These are phyloP conservation scores for Calonectris borealis DNA, from an alignment of 2,113 vertebrate species.

Conservation along the genomic window DNA sequence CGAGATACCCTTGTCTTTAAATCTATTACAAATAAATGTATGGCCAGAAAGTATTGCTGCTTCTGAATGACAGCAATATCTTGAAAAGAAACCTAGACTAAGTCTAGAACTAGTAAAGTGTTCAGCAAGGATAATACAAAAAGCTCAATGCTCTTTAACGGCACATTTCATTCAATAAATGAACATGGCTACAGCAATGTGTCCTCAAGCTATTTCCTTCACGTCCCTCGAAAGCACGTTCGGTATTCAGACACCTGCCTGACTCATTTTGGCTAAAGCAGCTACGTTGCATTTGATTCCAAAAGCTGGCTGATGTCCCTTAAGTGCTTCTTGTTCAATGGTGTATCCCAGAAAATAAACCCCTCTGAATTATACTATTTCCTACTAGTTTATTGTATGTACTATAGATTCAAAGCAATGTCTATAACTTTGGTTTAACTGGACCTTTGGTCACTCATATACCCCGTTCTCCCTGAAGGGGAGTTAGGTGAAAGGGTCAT, in stretches of 20 bases:
- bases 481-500: neutral
- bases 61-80: neutral
- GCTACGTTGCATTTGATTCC: neutral
- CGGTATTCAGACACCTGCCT: neutral
- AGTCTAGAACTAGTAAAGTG: neutral
- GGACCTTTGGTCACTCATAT: neutral
- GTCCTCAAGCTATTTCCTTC: neutral
- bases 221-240: neutral
- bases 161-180: neutral
- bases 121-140: neutral
- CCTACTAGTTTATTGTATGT: neutral
- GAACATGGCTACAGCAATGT: neutral
- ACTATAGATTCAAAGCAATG: neutral
- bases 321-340: neutral
- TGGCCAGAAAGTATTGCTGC: neutral
- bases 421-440: neutral
- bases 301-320: neutral
- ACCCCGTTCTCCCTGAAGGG: neutral
- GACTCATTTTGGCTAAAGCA: neutral
- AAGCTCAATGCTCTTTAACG: neutral
- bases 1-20: neutral
- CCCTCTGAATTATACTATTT: neutral
- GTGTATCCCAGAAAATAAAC: neutral
- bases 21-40: neutral
- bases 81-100: neutral